These are phyloP conservation scores for Epistrophe eligans DNA, from an alignment of 2,888 invertebrate species.

Conservation along the genomic window DNA sequence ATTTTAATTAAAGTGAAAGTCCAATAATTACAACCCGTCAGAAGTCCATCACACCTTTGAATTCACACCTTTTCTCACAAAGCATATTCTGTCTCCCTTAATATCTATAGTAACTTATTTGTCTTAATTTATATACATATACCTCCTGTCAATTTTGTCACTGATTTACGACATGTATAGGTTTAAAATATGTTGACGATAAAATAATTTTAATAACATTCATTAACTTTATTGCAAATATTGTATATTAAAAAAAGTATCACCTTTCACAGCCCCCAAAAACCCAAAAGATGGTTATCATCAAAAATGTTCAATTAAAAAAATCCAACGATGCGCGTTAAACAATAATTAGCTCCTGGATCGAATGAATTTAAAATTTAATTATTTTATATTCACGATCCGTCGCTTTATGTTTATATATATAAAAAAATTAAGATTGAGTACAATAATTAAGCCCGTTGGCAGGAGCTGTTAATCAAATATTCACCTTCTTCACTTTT, in stretches of 20 bases:
- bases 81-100: neutral
- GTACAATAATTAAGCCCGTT: conserved; percentile 26
- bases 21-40: neutral
- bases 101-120: neutral
- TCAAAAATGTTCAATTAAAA: conserved; percentile 42
- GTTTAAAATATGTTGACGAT: neutral
- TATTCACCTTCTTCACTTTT: conserved; percentile 54
- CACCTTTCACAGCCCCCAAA: neutral
- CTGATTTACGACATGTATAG: neutral
- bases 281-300: conserved; percentile 17
- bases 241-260: neutral
- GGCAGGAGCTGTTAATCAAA: conserved; percentile 63
- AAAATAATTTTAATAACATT: neutral
- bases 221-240: neutral
- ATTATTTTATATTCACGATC: conserved; percentile 7
- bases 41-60: neutral
- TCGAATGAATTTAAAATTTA: conserved; percentile 20
- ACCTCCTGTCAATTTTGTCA: neutral
- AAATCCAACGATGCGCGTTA: neutral
- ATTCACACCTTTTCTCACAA: neutral
- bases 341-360: conserved; percentile 22
- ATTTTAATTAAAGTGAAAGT: neutral
- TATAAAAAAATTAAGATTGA: conserved; percentile 12
- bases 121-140: neutral
- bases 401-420: neutral